Base-by-base conservation (phyloP, 1,140 invertebrate species). In the Polypedilum pembai region DNA sequence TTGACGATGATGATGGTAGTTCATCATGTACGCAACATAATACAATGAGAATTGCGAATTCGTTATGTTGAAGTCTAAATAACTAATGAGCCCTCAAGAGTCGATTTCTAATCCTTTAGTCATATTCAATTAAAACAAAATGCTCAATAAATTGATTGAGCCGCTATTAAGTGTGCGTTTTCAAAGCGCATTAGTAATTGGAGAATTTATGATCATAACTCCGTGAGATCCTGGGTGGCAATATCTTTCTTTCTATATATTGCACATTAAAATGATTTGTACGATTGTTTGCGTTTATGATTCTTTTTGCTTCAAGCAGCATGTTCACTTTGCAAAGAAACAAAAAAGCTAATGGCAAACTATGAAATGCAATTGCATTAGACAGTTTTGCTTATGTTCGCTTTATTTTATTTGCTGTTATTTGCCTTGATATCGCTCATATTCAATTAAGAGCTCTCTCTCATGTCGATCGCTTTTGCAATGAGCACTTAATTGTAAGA, bases 181-280 rank as follows among this genome's bases (percentile, higher is more conserved):
- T 33, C 24, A 33, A 5, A 56, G 45, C 45, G 45, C 10, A 56
- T 15, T 56, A 69, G 65, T 69, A 69, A 69, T 69, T 69, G 65
- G 17, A 18, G 17, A 21, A 69, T 69, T 69, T 69, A 69, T 69
- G 65, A 21, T 56, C 3, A 18, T 18, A 10, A 10, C 65, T 8
- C 8, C 7, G 17, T 18, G 10, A 20, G 18, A 20, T 69, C 65
- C 65, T 69, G 65, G 65, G 65, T 69, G 65, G 65, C 18, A 69
- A 69, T 69, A 69, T 69, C 15, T 18, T 18, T 56, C 7, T 56
- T 8, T n/a, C n/a, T n/a, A n/a, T 69, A 18, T 12, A 33, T 56
- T 69, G 65, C 65, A 69, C 65, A 69, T 69, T 69, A 69, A 69
- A 20, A 69, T 69, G 65, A 69, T 69, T 69, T 69, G 65, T 69